Conservation (phyloP, 1,140 invertebrate genomes). For the Scaptomyza graminum region DNA sequence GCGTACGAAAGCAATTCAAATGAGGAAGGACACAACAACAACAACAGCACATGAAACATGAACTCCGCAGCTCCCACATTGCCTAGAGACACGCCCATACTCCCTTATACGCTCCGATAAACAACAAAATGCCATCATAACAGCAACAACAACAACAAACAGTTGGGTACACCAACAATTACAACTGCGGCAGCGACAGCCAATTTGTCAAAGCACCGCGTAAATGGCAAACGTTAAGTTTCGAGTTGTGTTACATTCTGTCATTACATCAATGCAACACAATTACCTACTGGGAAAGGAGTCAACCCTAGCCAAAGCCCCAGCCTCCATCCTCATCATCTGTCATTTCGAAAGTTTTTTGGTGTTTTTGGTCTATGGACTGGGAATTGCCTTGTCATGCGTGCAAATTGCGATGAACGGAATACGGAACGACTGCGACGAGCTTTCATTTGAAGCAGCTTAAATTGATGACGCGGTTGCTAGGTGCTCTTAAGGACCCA, state of each 20-base stretch:
- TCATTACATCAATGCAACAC: constrained; percentile 55
- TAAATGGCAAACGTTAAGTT: constrained; percentile 43
- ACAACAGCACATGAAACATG: constrained; percentile 32
- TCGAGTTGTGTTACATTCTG: constrained; percentile 50
- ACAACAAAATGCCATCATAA: background rate
- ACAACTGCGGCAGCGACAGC: constrained; percentile 49
- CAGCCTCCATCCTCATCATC: background rate
- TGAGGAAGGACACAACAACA: background rate
- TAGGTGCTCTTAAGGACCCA: constrained; percentile 2
- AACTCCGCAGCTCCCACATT: constrained; percentile 27
- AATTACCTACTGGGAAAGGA: constrained; percentile 26
- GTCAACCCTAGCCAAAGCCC: background rate
- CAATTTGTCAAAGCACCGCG: constrained; percentile 65
- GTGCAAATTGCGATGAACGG: constrained; percentile 48
- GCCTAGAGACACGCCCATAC: constrained; percentile 10
- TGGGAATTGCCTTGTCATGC: constrained; percentile 43
- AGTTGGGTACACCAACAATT: constrained; percentile 22
- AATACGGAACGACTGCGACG: constrained; percentile 22
- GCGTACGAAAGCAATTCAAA: constrained; percentile 44
- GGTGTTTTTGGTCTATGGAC: background rate
- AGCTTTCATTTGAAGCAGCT: constrained; percentile 39
- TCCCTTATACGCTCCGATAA: background rate
- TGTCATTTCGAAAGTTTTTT: background rate
- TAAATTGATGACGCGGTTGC: constrained; percentile 46
- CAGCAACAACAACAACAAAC: constrained; percentile 3